These are phyloP conservation scores for Riparia riparia DNA, from an alignment of 2,113 vertebrate genomes.

Conservation along the genomic window DNA sequence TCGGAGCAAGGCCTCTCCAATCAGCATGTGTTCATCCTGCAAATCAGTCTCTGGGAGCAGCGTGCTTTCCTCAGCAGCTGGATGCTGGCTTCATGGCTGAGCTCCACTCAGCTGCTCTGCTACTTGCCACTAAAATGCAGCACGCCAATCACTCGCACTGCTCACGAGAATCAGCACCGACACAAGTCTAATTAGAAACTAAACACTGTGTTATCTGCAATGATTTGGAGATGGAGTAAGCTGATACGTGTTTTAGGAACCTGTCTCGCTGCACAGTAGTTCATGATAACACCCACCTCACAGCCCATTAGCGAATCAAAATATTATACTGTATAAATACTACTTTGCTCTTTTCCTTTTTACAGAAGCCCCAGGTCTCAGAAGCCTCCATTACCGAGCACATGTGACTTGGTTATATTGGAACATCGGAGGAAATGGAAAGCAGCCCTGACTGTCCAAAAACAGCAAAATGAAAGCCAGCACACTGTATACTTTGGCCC, in stretches of 20 bases:
- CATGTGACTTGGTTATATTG: slow-evolving; percentile 44
- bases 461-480: slow-evolving; percentile 56
- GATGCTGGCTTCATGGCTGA: background rate
- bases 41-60: background rate
- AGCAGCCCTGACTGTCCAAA: slow-evolving; percentile 42
- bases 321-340: slow-evolving; percentile 56
- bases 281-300: slow-evolving; percentile 54
- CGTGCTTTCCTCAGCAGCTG: background rate
- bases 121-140: background rate
- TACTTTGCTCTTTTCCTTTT: slow-evolving; percentile 51
- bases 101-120: slow-evolving; percentile 1
- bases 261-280: slow-evolving; percentile 38
- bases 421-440: slow-evolving; percentile 56
- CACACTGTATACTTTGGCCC: slow-evolving; percentile 44
- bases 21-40: background rate
- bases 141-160: background rate
- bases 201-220: slow-evolving; percentile 16
- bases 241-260: slow-evolving; percentile 11
- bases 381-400: slow-evolving; percentile 13
- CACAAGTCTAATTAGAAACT: slow-evolving; percentile 40
- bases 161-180: background rate
- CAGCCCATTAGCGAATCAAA: slow-evolving; percentile 57
- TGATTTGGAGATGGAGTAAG: slow-evolving; percentile 1
- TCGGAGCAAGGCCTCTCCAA: background rate
- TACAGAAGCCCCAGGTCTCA: slow-evolving; percentile 44